phyloP scores from a whole-genome alignment of 92 coral and sea anemone genomes.

The Metridium senile region DNA sequence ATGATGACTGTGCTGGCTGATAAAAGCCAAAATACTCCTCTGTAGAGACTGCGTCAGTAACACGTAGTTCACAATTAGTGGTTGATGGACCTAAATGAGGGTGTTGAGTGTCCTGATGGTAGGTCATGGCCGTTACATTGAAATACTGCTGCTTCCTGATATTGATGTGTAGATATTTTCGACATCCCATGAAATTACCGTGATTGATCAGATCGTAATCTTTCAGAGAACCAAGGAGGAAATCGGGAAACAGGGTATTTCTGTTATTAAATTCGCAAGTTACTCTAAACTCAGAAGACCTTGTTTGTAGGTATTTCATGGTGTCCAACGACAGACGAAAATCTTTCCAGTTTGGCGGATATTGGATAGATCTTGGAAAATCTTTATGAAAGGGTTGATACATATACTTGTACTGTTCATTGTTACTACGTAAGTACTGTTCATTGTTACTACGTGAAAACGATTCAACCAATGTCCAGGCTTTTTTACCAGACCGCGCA shows the following conservation, averaged over 20 bases:
- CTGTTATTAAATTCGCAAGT: conserved; percentile 32
- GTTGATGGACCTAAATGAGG: not conserved
- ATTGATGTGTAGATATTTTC: not conserved
- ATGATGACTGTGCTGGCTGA: not conserved
- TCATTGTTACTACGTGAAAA: conserved; percentile 1
- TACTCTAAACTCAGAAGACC: conserved; percentile 26
- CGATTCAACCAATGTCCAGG: conserved; percentile 27
- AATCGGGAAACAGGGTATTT: not conserved
- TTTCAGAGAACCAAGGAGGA: not conserved
- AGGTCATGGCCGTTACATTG: not conserved
- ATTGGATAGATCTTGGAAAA: not conserved
- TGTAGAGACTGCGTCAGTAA: not conserved
- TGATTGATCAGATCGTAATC: conserved; percentile 1
- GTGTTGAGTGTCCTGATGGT: not conserved
- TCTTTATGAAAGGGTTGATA: not conserved
- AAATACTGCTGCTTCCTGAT: not conserved
- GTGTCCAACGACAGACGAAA: conserved; percentile 29
- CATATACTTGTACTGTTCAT: no score
- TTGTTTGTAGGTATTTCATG: conserved; percentile 20
- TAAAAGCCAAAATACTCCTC: not conserved
- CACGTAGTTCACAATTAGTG: no score
- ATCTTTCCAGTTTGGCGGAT: conserved; percentile 5
- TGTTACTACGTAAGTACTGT: not conserved
- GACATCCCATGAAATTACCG: not conserved
- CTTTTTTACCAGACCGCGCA: not conserved